A percentile compares a stretch with the other conserved stretches of the same genome.
Evolutionary conservation across 2,888 invertebrate species (phyloP).

Genomic region (Melipona beecheii): DNA sequence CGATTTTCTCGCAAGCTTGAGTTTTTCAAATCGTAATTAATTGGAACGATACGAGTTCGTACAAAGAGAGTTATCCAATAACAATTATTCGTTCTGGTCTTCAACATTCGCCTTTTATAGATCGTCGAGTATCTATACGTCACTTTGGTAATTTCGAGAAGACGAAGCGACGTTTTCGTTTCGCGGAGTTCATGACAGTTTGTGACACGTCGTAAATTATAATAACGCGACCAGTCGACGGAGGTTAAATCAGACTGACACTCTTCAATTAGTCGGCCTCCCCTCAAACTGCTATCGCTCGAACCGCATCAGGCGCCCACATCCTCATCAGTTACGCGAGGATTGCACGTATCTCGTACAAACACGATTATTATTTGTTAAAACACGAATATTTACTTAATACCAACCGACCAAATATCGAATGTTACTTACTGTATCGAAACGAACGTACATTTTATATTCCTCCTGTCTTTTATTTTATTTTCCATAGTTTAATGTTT

Average conservation of each 20-base stretch:
- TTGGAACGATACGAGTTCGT: no score
- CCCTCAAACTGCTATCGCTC: constrained; percentile 59
- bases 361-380: constrained; percentile 39
- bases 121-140: constrained; percentile 8
- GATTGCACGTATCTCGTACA: constrained; percentile 40
- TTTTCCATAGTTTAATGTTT: no score
- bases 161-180: constrained; percentile 37
- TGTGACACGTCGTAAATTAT: constrained; percentile 72
- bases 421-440: no score
- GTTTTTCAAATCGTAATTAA: no score
- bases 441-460: no score
- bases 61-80: no score
- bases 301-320: constrained; percentile 62
- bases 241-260: constrained; percentile 77
- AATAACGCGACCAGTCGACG: constrained; percentile 71
- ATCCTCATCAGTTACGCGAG: constrained; percentile 64
- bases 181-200: constrained; percentile 63
- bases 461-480: no score
- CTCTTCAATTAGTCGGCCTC: constrained; percentile 73
- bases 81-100: background rate
- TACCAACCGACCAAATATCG: no score
- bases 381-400: constrained; percentile 8
- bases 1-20: no score
- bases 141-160: constrained; percentile 10
- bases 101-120: background rate